Evolutionary conservation across 2,113 vertebrate genomes (phyloP).

Genomic region (Tringa solitaria): DNA sequence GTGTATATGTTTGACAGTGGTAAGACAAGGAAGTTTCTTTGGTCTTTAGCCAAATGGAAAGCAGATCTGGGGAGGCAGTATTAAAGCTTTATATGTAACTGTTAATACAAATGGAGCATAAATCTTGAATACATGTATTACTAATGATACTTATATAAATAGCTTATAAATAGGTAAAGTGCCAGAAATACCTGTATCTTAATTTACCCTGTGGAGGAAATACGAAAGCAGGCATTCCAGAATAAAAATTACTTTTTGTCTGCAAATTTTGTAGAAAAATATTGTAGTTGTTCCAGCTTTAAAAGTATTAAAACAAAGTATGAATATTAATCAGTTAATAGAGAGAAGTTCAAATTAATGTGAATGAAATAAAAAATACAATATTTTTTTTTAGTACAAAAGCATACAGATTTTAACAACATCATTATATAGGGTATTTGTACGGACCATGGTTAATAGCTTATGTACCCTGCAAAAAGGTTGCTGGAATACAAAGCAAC

Average conservation of each 20-base stretch:
- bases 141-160: background rate
- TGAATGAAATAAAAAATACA: background rate
- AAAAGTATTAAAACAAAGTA: background rate
- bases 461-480: background rate
- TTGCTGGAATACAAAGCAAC: background rate
- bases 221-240: background rate
- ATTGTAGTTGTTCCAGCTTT: background rate
- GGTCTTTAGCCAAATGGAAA: background rate
- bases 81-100: background rate
- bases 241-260: background rate
- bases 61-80: background rate
- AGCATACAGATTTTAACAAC: accelerated
- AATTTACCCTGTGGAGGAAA: background rate
- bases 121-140: background rate
- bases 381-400: background rate
- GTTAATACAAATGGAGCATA: background rate
- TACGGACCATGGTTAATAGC: background rate
- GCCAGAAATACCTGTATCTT: background rate
- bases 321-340: background rate
- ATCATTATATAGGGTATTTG: background rate
- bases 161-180: background rate
- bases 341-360: background rate
- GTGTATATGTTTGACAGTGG: background rate
- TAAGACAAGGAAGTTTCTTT: background rate
- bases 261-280: background rate